Evolutionary conservation across 2,113 vertebrate genomes (phyloP), one percentile per base, ranked within the genome.

Genomic region (Thalassoma bifasciatum): DNA sequence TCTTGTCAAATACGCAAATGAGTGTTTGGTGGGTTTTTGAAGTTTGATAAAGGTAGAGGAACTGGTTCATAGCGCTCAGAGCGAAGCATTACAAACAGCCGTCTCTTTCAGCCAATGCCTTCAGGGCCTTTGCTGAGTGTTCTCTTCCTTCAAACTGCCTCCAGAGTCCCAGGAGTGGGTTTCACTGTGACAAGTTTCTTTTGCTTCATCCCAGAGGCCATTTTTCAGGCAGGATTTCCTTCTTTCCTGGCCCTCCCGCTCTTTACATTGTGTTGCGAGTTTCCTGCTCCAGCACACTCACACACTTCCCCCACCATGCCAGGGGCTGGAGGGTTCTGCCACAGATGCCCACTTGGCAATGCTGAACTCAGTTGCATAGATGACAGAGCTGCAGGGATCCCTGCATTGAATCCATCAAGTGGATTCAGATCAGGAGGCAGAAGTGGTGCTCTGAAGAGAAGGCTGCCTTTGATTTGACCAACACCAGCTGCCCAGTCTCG

Each of bases 151-250:
- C 46, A 49, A 10, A 10, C 46, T 49, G 46, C 19, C 44, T 46
- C 44, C 46, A 36, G 11, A 71, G 60, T 38, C 57, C 79, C 63
- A 64, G n/a, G 10, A 58, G 66, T 30, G 56, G 81, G 21, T 36
- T 54, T 64, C 75, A 38, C 53, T 46, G 56, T 51, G 75, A 77
- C 64, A 72, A 82, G 80, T 84, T 86, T 81, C 83, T 87, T 86
- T 71, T 79, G 88, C 89, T 94, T 93, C 93, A 91, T 92, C 85
- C 83, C 79, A 6, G 66, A 56, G 76, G 77, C 62, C 86, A 81
- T 86, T 92, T 90, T 83, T 86, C 63, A 87, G 90, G 88, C 92
- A 92, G 92, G 91, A 93, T 93, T 93, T 94, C 93, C 93, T 93
- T 94, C 92, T 92, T 94, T 93, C 92, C 91, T 93, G 93, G 76